A percentile compares a stretch with the other conserved stretches of the same genome.
phyloP scores from a whole-genome alignment of 23 tunicate genomes.

The Ciona savignyi region DNA sequence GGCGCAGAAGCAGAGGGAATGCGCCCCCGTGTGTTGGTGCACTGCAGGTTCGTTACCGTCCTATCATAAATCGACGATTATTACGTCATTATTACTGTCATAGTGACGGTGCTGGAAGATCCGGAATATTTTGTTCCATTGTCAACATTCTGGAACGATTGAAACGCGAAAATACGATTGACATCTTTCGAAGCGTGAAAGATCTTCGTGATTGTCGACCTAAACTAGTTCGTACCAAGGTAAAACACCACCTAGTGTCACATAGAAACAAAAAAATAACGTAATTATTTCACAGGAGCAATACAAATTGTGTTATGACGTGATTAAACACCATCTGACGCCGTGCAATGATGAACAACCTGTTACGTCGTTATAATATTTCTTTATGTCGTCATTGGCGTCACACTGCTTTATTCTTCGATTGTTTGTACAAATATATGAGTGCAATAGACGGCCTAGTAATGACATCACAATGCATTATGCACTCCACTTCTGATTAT shows the following conservation, averaged over 20 bases:
- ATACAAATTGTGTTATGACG: conserved; percentile 48
- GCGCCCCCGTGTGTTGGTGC: conserved; percentile 55
- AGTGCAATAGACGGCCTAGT: neutral
- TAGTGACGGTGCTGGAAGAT: conserved; percentile 59
- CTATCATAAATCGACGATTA: no score
- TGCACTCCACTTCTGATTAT: no score
- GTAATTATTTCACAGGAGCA: conserved; percentile 42
- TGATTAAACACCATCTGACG: conserved; percentile 8
- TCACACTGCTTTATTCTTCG: no score
- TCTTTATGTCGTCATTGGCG: no score
- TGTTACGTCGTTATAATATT: no score
- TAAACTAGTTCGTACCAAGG: conserved; percentile 47
- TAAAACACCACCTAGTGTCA: no score
- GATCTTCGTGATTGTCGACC: conserved; percentile 85
- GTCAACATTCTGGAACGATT: conserved; percentile 42
- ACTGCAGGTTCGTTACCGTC: conserved; percentile 57
- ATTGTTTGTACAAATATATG: no score
- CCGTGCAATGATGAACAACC: neutral
- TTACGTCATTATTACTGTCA: neutral
- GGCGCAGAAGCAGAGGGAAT: neutral
- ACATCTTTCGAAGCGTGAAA: conserved; percentile 70
- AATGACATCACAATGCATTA: neutral
- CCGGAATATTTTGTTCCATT: conserved; percentile 63
- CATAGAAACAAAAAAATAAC: neutral
- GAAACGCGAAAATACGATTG: conserved; percentile 44